Evolutionary conservation across 2,888 invertebrate genomes (phyloP).

Genomic region (Synanthedon myopaeformis): DNA sequence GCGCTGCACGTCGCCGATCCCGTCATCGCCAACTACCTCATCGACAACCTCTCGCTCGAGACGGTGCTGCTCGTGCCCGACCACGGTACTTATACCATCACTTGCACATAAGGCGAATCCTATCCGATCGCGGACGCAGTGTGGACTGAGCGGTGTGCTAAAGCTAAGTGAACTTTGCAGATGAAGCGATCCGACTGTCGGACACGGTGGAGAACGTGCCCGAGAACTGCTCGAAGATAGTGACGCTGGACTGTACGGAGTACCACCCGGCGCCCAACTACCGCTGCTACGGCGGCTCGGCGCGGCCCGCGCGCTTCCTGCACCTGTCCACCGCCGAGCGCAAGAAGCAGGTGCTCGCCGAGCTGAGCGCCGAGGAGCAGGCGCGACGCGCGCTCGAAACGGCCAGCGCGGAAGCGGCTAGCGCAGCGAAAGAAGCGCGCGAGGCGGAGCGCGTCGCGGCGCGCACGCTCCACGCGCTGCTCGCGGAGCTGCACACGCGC

Average conservation of each 20-base stretch:
- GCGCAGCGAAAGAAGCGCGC: slow-evolving; percentile 35
- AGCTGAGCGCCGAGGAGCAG: slow-evolving; percentile 41
- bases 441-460: slow-evolving; percentile 41
- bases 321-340: slow-evolving; percentile 76
- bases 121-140: no score
- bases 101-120: neutral
- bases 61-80: slow-evolving; percentile 80
- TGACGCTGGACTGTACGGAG: slow-evolving; percentile 76
- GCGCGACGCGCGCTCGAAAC: slow-evolving; percentile 27
- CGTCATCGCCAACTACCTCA: slow-evolving; percentile 85
- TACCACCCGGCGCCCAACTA: slow-evolving; percentile 84
- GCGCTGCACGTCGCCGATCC: slow-evolving; percentile 80
- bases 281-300: slow-evolving; percentile 76
- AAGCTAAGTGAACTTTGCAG: slow-evolving; percentile 15
- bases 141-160: neutral
- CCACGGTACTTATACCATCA: slow-evolving; percentile 32
- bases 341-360: slow-evolving; percentile 45
- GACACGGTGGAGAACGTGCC: slow-evolving; percentile 75
- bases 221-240: slow-evolving; percentile 72
- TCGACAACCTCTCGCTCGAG: slow-evolving; percentile 83
- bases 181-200: slow-evolving; percentile 78
- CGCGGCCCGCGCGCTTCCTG: slow-evolving; percentile 66
- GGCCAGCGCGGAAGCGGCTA: slow-evolving; percentile 33
- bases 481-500: slow-evolving; percentile 29
- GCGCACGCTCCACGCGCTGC: slow-evolving; percentile 30